Evolutionary conservation across 2,888 invertebrate species (phyloP).

Genomic region (Perizoma affinitatum): DNA sequence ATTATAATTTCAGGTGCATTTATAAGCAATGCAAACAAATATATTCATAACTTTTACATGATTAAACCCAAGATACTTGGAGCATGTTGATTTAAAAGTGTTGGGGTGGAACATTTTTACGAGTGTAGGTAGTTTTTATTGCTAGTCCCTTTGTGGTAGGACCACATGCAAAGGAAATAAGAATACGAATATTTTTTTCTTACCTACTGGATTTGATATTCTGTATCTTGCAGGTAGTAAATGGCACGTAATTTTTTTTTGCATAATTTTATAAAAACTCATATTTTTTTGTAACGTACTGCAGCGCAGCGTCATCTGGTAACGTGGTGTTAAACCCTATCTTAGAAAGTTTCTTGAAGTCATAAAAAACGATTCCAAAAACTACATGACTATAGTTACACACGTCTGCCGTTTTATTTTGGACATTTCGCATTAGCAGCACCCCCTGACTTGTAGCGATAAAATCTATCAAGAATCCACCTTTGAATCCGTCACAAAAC

Average conservation of each 20-base stretch:
- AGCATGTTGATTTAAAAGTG: conserved; percentile 36
- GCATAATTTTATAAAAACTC: too few relatives aligned
- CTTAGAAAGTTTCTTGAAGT: too few relatives aligned
- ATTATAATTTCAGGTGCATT: conserved; percentile 7
- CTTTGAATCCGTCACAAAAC: too few relatives aligned
- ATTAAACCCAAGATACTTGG: conserved; percentile 10
- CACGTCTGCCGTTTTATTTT: too few relatives aligned
- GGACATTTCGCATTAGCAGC: too few relatives aligned
- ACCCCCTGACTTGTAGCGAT: too few relatives aligned
- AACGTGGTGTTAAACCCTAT: too few relatives aligned
- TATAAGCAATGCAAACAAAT: conserved; percentile 5
- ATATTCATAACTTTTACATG: conserved; percentile 8
- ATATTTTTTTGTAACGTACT: too few relatives aligned
- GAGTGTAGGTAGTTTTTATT: conserved; percentile 41
- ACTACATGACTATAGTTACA: too few relatives aligned
- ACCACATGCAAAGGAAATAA: conserved; percentile 12
- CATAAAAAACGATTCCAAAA: too few relatives aligned
- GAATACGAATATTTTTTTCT: conserved; percentile 8
- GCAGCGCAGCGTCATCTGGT: too few relatives aligned
- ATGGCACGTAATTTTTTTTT: neutral
- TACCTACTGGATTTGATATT: conserved; percentile 8
- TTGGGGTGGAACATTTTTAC: conserved; percentile 30
- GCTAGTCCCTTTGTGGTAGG: conserved; percentile 32
- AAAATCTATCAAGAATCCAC: too few relatives aligned
- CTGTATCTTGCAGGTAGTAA: neutral